Evolutionary conservation across 2,888 invertebrate species (phyloP), one percentile per base, ranked within the genome.

Genomic region (Molorchus minor): DNA sequence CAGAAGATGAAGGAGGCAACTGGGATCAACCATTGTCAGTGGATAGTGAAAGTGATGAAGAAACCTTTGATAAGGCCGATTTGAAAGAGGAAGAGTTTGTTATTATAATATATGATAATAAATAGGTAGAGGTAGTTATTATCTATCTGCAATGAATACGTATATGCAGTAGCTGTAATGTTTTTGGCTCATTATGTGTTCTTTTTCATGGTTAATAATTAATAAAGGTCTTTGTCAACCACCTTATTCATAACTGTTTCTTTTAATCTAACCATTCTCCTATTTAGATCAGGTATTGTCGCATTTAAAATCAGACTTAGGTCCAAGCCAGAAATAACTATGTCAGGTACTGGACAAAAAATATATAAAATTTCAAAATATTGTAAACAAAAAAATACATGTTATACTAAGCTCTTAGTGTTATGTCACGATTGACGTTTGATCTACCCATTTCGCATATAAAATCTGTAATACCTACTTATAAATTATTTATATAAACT

Each of bases 271-370:
- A 5, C 1, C 7, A 5, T n/a, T 30, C 16, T 46, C 1, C 17
- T 7, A 20, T 17, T 30, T 5, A 13, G 7, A n/a, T 46, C 46
- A 46, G 33, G 30, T 30, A 30, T 30, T 46, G 33, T 30, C 17
- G 4, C 17, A 3, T 12, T n/a, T 29, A 29, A 46, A 46, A 33
- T 46, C 46, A 46, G 46, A 33, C 16, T 46, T 46, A 33, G 46
- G 33, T 30, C 33, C 4, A 5, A 46, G 17, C 46, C 3, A 29
- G 10, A 46, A 33, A 16, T 33, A n/a, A 13, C n/a, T 3, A 17
- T 46, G 17, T 29, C 46, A 46, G 46, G 46, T 46, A 46, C 30
- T 30, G 46, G 33, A 46, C 30, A 46, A 46, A 29, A 46, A 46
- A 17, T 10, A 2, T 13, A 38, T n/a, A n/a, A 7, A 35, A 13